Evolutionary conservation across 2,113 vertebrate genomes (phyloP).

Genomic region (Meles meles): DNA sequence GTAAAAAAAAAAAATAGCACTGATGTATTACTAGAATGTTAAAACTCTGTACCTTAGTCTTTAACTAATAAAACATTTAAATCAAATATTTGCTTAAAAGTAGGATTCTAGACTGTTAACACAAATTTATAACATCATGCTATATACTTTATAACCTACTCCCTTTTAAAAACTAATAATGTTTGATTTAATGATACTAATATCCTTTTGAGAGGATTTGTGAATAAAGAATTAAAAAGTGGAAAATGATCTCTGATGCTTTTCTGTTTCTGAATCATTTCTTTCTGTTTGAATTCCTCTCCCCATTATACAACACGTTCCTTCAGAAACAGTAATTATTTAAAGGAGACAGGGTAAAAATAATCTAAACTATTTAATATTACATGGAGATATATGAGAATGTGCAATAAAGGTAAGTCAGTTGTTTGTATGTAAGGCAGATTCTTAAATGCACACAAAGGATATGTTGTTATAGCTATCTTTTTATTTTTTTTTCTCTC

Average conservation of each 20-base stretch:
- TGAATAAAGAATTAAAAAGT: background rate
- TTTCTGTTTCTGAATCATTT: background rate
- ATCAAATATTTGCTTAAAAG: background rate
- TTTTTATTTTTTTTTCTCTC: background rate
- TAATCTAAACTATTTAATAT: background rate
- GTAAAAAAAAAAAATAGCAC: background rate
- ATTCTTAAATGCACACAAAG: background rate
- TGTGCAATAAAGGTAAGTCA: background rate
- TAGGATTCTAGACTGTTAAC: background rate
- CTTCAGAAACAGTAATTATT: background rate
- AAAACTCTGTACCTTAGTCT: background rate
- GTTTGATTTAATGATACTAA: background rate
- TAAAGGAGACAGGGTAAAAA: background rate
- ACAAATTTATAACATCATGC: background rate
- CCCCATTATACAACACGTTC: background rate
- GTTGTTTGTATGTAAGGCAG: background rate
- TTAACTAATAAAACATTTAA: constrained; percentile 1
- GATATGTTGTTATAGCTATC: background rate
- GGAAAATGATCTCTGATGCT: background rate
- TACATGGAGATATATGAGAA: background rate
- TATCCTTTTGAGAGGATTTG: background rate
- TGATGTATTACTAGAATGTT: background rate
- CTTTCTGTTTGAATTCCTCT: background rate
- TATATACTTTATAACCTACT: background rate
- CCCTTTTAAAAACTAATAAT: background rate